A percentile compares a stretch with the other conserved stretches of the same genome.
Conservation (phyloP, 2,113 vertebrate genomes). For the Triplophysa tibetana region DNA sequence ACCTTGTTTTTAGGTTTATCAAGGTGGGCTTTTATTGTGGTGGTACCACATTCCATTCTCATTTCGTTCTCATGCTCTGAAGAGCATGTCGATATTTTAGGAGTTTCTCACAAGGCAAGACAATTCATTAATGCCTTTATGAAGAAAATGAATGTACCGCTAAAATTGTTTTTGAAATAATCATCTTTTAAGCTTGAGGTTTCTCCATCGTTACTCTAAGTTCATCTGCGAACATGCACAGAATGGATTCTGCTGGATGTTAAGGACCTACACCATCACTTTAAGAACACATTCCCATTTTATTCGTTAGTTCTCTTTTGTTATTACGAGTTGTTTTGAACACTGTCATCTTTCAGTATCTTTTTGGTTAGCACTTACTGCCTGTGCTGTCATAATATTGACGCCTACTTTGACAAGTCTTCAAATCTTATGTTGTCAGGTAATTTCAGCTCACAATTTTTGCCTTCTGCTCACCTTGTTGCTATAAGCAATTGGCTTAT, state of each 20-base stretch:
- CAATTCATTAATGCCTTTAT: not conserved
- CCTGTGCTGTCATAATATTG: slow-evolving; percentile 24
- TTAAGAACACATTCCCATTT: not conserved
- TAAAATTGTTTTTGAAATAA: slow-evolving; percentile 8
- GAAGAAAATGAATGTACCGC: not conserved
- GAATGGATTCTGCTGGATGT: not conserved
- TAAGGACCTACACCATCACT: not conserved
- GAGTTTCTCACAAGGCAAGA: not conserved
- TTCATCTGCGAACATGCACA: slow-evolving; percentile 5
- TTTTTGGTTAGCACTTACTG: slow-evolving; percentile 9
- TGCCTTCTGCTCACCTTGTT: not conserved
- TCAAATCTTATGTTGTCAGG: slow-evolving; percentile 15
- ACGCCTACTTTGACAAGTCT: slow-evolving; percentile 22
- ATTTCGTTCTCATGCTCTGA: slow-evolving; percentile 70
- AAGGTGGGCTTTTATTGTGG: slow-evolving; percentile 45
- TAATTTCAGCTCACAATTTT: slow-evolving; percentile 8
- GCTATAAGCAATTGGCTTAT: not conserved
- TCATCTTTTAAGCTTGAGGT: not conserved
- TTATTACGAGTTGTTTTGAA: slow-evolving; percentile 3
- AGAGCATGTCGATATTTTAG: slow-evolving; percentile 4
- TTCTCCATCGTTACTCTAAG: slow-evolving; percentile 9
- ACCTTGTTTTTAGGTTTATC: slow-evolving; percentile 59
- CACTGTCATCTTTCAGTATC: not conserved
- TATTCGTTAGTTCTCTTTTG: not conserved
- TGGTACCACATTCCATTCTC: slow-evolving; percentile 66